phyloP scores from a whole-genome alignment of 2,888 invertebrate species.

The Orthonevra nobilis region DNA sequence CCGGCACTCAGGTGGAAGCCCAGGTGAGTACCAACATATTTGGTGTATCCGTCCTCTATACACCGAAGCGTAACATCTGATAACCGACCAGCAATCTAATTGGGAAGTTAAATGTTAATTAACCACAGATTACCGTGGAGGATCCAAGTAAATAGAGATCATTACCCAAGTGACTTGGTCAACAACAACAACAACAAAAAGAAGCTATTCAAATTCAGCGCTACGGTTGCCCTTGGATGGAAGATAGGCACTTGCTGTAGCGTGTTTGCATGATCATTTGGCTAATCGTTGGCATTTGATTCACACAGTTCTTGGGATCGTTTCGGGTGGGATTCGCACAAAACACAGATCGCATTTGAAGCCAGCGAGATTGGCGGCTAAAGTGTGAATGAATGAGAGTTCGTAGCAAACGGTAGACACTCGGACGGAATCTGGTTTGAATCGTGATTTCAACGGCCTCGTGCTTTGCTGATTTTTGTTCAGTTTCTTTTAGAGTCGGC shows the following conservation, averaged over 20 bases:
- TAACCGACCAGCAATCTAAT: too few relatives aligned
- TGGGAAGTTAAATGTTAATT: slow-evolving; percentile 50
- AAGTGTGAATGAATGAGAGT: slow-evolving; percentile 7
- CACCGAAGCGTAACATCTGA: slow-evolving; percentile 23
- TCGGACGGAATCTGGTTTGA: neutral
- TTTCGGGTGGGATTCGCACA: slow-evolving; percentile 8
- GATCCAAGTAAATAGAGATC: neutral
- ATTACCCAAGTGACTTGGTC: neutral
- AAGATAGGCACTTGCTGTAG: neutral
- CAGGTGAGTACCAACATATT: slow-evolving; percentile 80
- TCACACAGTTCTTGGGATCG: neutral
- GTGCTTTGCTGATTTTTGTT: too few relatives aligned
- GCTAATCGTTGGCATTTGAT: neutral
- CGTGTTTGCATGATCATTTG: slow-evolving; percentile 8
- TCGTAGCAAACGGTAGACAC: neutral
- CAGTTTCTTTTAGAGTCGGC: too few relatives aligned
- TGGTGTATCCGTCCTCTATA: slow-evolving; percentile 8
- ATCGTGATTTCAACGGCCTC: too few relatives aligned
- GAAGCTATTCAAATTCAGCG: neutral
- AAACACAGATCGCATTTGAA: slow-evolving; percentile 11
- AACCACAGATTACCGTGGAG: slow-evolving; percentile 12
- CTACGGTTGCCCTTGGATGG: slow-evolving; percentile 5
- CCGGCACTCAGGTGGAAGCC: slow-evolving; percentile 82
- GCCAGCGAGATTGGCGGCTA: neutral
- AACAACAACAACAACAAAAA: too few relatives aligned